Evolutionary conservation across 2,888 invertebrate genomes (phyloP), one percentile per base, ranked within the genome.

Genomic region (Ichneumoninae sp.): DNA sequence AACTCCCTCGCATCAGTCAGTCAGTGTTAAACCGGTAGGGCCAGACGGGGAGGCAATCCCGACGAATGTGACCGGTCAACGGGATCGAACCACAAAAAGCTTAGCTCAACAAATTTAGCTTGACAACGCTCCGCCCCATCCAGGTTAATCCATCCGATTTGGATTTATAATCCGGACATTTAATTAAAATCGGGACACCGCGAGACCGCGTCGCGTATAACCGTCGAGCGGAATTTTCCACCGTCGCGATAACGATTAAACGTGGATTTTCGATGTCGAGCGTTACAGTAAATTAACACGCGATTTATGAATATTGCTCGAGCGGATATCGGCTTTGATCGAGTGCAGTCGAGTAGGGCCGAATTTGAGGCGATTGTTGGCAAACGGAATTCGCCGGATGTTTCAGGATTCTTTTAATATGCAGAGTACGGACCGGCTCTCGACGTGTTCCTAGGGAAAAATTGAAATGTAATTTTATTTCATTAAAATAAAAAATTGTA

Each of bases 101-200:
- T 84, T 84, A 85, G 72, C 75, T 86, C 80, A 78, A 84, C 86
- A 82, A 86, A 78, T 87, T 86, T 75, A 75, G 71, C 82, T 57
- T 82, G 80, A 77, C 66, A 70, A 65, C 81, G 75, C 30, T 69
- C 22, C 57, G 2, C 8, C 57, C 57, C 57, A 0, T 60, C 65
- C 69, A 62, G 57, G 75, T 75, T 84, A 84, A 84, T 84, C 81
- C 84, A 22, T 60, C 36, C 79, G 70, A 84, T 84, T 78, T 78
- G 70, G 77, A 84, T 71, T 82, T 84, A 84, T 84, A 84, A 84
- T 82, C 84, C 75, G 50, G 70, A 66, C 79, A 75, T 79, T 84
- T 79, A 84, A 84, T 84, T 84, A 82, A 84, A 84, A 84, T 79
- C 68, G 36, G 71, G 75, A 57, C 68, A 65, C 13, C 36, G 44